Evolutionary conservation across 64 coral and sea anemone species (phyloP).

Genomic region (Porites lutea): DNA sequence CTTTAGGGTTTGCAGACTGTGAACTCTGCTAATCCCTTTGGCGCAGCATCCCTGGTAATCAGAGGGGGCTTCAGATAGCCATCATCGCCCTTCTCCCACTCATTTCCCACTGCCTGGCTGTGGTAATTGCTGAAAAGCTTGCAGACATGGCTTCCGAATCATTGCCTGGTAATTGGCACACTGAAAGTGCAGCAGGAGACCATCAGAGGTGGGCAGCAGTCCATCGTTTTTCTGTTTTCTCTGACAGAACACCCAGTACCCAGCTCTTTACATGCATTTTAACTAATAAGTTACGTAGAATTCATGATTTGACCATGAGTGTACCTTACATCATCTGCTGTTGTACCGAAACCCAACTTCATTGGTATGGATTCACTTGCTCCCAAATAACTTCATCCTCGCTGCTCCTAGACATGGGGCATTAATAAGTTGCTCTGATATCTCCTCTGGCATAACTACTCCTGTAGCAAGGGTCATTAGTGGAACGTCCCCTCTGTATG

Average conservation of each 20-base stretch:
- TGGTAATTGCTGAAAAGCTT: constrained; percentile 24
- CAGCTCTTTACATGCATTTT: not conserved
- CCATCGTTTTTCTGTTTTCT: constrained; percentile 20
- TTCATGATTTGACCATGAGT: not conserved
- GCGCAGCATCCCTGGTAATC: constrained; percentile 25
- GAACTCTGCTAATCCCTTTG: not conserved
- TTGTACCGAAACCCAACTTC: constrained; percentile 24
- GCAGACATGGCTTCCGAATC: not conserved
- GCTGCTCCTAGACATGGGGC: not conserved
- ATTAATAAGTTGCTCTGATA: constrained; percentile 9
- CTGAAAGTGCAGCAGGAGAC: constrained; percentile 28
- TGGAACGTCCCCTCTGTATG: constrained; percentile 23
- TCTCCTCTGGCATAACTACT: constrained; percentile 2
- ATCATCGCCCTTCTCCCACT: not conserved
- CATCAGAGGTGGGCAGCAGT: constrained; percentile 13
- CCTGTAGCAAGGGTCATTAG: not conserved
- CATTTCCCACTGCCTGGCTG: not conserved
- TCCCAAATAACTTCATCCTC: constrained; percentile 19
- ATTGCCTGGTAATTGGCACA: constrained; percentile 37
- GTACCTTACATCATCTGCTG: constrained; percentile 35
- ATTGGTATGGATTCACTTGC: not conserved
- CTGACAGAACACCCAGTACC: constrained; percentile 54
- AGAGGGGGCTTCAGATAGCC: constrained; percentile 5
- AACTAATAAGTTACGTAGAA: not conserved
- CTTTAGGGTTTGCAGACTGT: not conserved